Evolutionary conservation across 2,888 invertebrate genomes (phyloP), one percentile per base, ranked within the genome.

Genomic region (Volucella zonaria): DNA sequence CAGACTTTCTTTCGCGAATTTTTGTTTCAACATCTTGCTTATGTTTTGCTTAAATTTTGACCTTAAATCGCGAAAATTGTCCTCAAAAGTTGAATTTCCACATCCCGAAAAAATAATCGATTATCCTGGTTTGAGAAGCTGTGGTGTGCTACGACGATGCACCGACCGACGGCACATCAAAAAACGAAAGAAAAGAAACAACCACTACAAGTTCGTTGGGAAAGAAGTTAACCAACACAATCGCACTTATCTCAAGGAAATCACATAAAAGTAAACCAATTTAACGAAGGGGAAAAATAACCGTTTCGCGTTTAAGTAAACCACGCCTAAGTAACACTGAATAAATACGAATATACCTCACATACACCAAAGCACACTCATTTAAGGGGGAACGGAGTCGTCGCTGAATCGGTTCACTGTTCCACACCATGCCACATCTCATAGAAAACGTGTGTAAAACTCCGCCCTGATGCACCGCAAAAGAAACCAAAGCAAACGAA

Each of bases 11-110:
- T 6, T 31, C 6, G 31, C 0, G 31, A 51, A 8, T 49, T 11
- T 18, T n/a, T 15, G 38, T 51, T 40, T 14, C 11, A 49, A 49
- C 15, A 45, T 56, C 73, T 47, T 71, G 42, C 45, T 42, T n/a
- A 42, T 73, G 51, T 78, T 15, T 62, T 6, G 31, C 68, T 77
- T 76, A 51, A 85, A 76, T 81, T 81, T 73, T 81, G 81, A 81
- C 85, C 85, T 85, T 85, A 85, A 85, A 85, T 73, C 70, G 52
- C 71, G 80, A 76, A 67, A 85, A 73, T 76, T 81, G 76, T 64
- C 68, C 62, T 45, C 76, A 14, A 61, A 31, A 77, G 76, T 73
- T 58, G 15, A 51, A 67, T 67, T 76, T 18, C 49, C 51, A 77
- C 47, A 59, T 73, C 58, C 80, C 45, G 51, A 73, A 76, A 79